Evolutionary conservation across 1,140 invertebrate genomes (phyloP), one percentile per base, ranked within the genome.

Genomic region (Calephelis nemesis): DNA sequence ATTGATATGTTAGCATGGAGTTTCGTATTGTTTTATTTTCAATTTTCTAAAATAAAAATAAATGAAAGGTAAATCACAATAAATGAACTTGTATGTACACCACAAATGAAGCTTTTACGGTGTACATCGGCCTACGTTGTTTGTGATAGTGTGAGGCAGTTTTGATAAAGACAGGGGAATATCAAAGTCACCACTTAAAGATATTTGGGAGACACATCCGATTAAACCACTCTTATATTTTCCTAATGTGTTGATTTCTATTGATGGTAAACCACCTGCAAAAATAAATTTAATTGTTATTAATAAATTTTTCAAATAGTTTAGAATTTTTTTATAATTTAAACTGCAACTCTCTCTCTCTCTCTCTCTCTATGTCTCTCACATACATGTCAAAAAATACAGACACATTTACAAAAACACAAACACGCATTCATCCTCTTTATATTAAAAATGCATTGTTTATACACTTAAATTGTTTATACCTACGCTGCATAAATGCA

Each of bases 131-230:
- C 90, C 90, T 6, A 92, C 88, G 68, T 92, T 92, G 77, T 92
- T 92, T 7, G 91, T 92, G 68, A 90, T 91, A 15, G 90, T 92
- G 78, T 92, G 88, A 0, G 87, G 85, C 49, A 92, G 74, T 67
- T 91, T 90, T 7, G 87, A 87, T 8, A 92, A 68, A 9, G 88
- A 88, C 12, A 92, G 74, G 1, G 92, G 92, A 15, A 92, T 91
- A 70, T 92, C 90, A 65, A 91, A 91, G 68, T 92, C 92, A 0
- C 92, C 87, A 63, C 90, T 91, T 6, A 92, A 70, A 0, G 87
- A 92, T 75, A 92, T 87, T 70, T 91, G 90, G 0, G 92, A 92
- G 5, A 92, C 88, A 73, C 92, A 92, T 11, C 92, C 92, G 12
- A 86, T 77, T 9, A 92, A 73, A 5, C 92, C 92, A 58, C 79